These are phyloP conservation scores for Zeuzera pyrina DNA, from an alignment of 2,888 invertebrate genomes.

Conservation along the genomic window DNA sequence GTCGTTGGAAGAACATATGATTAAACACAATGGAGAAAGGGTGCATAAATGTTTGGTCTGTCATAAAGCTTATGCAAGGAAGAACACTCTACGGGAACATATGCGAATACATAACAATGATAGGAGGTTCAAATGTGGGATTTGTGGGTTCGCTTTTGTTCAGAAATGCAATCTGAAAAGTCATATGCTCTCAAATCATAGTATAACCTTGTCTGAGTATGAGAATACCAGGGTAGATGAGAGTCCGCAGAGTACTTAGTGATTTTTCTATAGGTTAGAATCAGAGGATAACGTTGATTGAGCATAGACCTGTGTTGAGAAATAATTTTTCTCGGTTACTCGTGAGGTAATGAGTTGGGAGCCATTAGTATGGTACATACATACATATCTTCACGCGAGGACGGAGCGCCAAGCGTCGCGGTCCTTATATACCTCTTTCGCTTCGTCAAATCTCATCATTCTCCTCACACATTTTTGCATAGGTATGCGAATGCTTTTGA, in stretches of 20 bases:
- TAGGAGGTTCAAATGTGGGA: constrained; percentile 49
- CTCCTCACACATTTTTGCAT: too few species aligned
- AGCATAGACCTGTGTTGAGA: too few species aligned
- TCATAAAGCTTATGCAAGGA: constrained; percentile 50
- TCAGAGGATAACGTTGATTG: too few species aligned
- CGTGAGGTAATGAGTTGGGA: not conserved
- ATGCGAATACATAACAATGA: constrained; percentile 63
- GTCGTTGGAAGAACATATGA: constrained; percentile 54
- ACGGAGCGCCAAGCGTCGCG: too few species aligned
- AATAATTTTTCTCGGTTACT: too few species aligned
- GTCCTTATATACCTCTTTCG: too few species aligned
- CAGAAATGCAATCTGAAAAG: constrained; percentile 59
- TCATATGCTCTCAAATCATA: constrained; percentile 58
- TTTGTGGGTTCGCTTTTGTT: constrained; percentile 48
- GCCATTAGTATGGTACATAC: too few species aligned
- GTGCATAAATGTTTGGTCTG: constrained; percentile 52
- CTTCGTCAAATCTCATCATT: too few species aligned
- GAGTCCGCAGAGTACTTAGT: constrained; percentile 14
- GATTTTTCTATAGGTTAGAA: too few species aligned
- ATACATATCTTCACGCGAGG: too few species aligned
- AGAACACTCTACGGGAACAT: constrained; percentile 54
- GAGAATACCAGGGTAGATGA: constrained; percentile 22
- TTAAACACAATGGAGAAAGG: constrained; percentile 52
- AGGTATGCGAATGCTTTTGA: too few species aligned
- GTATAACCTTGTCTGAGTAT: constrained; percentile 42